A percentile compares a stretch with the other conserved stretches of the same genome.
Conservation (phyloP, 1,140 invertebrate genomes). For the Ctenoplectra terminalis region DNA sequence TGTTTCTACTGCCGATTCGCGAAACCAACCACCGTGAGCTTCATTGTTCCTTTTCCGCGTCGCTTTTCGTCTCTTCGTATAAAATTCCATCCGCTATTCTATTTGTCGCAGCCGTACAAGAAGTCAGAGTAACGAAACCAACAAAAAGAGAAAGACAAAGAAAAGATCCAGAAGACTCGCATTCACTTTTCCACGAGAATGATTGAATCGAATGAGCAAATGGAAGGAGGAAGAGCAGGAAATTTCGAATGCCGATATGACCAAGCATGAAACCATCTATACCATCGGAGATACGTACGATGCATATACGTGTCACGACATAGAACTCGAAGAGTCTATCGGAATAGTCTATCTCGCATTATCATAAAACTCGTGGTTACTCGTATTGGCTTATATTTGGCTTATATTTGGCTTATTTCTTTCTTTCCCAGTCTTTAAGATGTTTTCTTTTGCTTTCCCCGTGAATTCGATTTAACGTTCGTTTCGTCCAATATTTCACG, state of each 20-base stretch:
- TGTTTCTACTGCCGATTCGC: slow-evolving; percentile 6
- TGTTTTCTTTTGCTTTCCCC: background rate
- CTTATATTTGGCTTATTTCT: background rate
- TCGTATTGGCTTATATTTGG: too few species aligned
- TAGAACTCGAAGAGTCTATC: background rate
- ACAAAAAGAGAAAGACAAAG: background rate
- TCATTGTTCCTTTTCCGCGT: background rate
- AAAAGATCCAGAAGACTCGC: background rate
- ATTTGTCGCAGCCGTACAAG: background rate
- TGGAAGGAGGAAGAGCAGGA: background rate
- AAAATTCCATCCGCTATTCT: slow-evolving; percentile 3
- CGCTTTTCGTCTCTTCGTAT: background rate
- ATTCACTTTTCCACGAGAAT: background rate
- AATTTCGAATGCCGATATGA: background rate
- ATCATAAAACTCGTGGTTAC: background rate
- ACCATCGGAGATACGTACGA: background rate
- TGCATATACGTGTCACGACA: background rate
- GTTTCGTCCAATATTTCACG: background rate
- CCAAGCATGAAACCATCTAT: background rate
- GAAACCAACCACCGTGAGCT: background rate
- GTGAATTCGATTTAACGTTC: background rate
- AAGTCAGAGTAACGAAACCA: background rate
- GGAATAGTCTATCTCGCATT: background rate
- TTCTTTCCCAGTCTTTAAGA: background rate
- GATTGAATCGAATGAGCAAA: background rate